Percentiles rank a stretch among this genome's conserved stretches.
These are phyloP conservation scores for Parotia lawesii DNA, from an alignment of 2,113 vertebrate genomes.

Conservation along the genomic window DNA sequence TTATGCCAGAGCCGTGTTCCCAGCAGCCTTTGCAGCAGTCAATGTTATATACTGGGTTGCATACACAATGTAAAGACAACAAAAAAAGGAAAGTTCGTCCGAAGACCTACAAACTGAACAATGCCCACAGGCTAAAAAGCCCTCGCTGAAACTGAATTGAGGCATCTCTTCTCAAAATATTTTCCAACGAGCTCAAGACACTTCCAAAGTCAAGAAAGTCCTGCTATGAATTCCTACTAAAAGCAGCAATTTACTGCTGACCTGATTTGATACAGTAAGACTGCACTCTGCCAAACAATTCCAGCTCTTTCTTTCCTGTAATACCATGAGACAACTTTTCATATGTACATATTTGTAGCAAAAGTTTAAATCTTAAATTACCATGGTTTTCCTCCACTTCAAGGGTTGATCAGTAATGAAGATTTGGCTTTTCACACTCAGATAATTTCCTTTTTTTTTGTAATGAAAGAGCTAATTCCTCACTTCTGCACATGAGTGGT, in stretches of 20 bases:
- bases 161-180: background rate
- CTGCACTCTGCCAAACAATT: background rate
- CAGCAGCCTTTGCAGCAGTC: slow-evolving; percentile 92
- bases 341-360: slow-evolving; percentile 45
- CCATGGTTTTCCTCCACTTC: background rate
- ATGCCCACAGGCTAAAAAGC: background rate
- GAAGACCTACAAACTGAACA: background rate
- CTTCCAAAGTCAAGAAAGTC: background rate
- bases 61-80: slow-evolving; percentile 82
- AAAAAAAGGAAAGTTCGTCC: background rate
- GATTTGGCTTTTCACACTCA: background rate
- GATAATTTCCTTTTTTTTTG: background rate
- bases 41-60: slow-evolving; percentile 98
- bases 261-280: background rate
- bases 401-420: background rate
- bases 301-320: slow-evolving; percentile 18
- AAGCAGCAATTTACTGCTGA: background rate
- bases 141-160: background rate
- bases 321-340: background rate
- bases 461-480: background rate
- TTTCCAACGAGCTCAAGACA: background rate
- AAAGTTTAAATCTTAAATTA: background rate
- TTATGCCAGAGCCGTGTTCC: slow-evolving; percentile 92
- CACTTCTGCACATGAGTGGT: background rate
- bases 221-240: background rate